Evolutionary conservation across 2,797 vertebrate species (phyloP).

Genomic region (Hydrolagus colliei): DNA sequence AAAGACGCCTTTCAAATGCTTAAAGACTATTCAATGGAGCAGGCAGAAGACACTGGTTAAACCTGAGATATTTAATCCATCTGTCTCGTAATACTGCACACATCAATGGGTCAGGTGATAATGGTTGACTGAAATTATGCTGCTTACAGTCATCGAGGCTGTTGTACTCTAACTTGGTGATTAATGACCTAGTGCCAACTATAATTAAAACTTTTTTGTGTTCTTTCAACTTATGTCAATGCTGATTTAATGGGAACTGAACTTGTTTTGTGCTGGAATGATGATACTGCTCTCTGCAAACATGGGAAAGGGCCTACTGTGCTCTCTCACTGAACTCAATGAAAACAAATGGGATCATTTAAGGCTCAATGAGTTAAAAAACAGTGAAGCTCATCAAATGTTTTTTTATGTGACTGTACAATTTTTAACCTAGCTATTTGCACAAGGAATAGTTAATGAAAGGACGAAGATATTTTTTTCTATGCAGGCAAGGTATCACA

Average conservation of each 20-base stretch:
- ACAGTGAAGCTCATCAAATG: neutral
- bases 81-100: conserved; percentile 51
- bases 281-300: conserved; percentile 47
- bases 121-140: conserved; percentile 61
- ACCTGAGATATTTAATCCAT: conserved; percentile 63
- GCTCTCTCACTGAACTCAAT: neutral
- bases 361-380: neutral
- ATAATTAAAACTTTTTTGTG: conserved; percentile 57
- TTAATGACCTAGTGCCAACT: conserved; percentile 64
- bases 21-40: conserved; percentile 51
- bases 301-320: conserved; percentile 38
- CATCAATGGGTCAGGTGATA: conserved; percentile 63
- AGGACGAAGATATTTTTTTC: neutral
- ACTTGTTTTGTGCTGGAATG: conserved; percentile 48
- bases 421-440: conserved; percentile 12
- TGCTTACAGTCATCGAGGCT: conserved; percentile 56
- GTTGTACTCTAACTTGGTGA: conserved; percentile 57
- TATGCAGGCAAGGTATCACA: conserved; percentile 19
- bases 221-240: conserved; percentile 49
- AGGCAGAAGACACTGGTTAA: conserved; percentile 61
- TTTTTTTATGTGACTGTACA: neutral
- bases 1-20: conserved; percentile 62
- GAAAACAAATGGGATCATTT: conserved; percentile 22
- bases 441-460: conserved; percentile 9
- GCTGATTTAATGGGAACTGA: conserved; percentile 52